These are phyloP conservation scores for Digitonthophagus gazella DNA, from an alignment of 2,888 invertebrate species.

Conservation along the genomic window DNA sequence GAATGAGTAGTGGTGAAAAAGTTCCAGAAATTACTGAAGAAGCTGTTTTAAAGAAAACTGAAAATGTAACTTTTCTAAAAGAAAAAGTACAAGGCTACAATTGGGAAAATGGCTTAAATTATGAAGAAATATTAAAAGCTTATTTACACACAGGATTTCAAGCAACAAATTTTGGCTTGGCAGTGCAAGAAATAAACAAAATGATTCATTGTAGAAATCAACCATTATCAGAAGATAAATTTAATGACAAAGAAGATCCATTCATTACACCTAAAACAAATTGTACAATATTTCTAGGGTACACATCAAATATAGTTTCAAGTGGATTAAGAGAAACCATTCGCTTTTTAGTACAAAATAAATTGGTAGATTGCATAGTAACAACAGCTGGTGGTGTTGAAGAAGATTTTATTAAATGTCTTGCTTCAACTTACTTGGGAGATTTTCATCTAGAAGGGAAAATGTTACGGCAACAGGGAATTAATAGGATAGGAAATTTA, in stretches of 20 bases:
- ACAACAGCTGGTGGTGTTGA: slow-evolving; percentile 98
- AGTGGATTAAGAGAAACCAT: slow-evolving; percentile 92
- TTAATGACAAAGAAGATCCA: slow-evolving; percentile 72
- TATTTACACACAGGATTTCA: slow-evolving; percentile 91
- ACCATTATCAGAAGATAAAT: slow-evolving; percentile 65
- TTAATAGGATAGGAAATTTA: slow-evolving; percentile 85
- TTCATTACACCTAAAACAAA: slow-evolving; percentile 73
- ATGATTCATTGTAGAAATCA: slow-evolving; percentile 79
- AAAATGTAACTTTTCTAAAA: slow-evolving; percentile 40
- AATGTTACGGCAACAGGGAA: slow-evolving; percentile 76
- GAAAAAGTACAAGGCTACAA: slow-evolving; percentile 80
- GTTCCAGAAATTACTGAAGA: slow-evolving; percentile 33
- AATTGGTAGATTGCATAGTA: slow-evolving; percentile 92
- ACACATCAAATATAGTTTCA: slow-evolving; percentile 96
- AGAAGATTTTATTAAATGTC: slow-evolving; percentile 98
- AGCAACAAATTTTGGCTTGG: slow-evolving; percentile 91
- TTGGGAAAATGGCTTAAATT: slow-evolving; percentile 87
- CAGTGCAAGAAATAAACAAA: slow-evolving; percentile 86
- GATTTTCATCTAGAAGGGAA: slow-evolving; percentile 84
- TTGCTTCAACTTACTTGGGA: slow-evolving; percentile 91
- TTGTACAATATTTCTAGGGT: slow-evolving; percentile 96
- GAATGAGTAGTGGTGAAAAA: slow-evolving; percentile 34
- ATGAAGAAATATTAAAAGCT: slow-evolving; percentile 75
- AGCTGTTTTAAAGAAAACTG: slow-evolving; percentile 43
- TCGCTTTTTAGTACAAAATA: slow-evolving; percentile 80